Conservation (phyloP, 2,888 invertebrate species). For the Diarsia mendica region DNA sequence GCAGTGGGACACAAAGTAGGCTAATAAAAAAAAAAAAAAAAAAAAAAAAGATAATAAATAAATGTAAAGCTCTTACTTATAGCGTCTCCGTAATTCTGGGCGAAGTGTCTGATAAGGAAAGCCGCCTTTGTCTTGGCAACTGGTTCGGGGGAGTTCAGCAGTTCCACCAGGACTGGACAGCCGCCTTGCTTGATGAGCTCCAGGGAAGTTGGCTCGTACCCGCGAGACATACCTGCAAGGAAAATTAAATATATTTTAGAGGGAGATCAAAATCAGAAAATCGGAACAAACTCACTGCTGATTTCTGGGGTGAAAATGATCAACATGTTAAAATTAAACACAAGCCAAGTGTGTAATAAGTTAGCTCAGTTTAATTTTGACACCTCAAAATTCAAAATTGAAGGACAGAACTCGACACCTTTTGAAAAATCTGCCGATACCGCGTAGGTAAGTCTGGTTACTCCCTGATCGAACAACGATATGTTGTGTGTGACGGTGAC, state of each 20-base stretch:
- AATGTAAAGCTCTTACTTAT: conserved; percentile 84
- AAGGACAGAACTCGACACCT: no score
- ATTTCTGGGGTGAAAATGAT: neutral
- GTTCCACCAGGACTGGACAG: conserved; percentile 91
- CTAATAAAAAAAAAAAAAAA: no score
- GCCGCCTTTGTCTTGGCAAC: conserved; percentile 93
- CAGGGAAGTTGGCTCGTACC: conserved; percentile 90
- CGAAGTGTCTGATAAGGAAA: conserved; percentile 92
- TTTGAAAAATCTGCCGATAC: no score
- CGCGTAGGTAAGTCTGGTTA: no score
- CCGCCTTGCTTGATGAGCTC: conserved; percentile 92
- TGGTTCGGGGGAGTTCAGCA: conserved; percentile 90
- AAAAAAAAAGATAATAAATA: no score
- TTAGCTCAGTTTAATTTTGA: no score
- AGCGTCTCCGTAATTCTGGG: conserved; percentile 86
- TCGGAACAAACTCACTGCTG: neutral
- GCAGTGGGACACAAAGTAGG: no score
- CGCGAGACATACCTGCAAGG: conserved; percentile 91
- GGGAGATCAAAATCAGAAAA: neutral
- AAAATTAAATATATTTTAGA: neutral
- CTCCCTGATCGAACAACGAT: no score
- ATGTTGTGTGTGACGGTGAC: no score
- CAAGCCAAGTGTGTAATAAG: no score
- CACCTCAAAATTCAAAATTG: no score
- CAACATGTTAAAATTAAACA: neutral